These are phyloP conservation scores for Hippocampus abdominalis DNA, from an alignment of 2,113 vertebrate species.

Conservation along the genomic window DNA sequence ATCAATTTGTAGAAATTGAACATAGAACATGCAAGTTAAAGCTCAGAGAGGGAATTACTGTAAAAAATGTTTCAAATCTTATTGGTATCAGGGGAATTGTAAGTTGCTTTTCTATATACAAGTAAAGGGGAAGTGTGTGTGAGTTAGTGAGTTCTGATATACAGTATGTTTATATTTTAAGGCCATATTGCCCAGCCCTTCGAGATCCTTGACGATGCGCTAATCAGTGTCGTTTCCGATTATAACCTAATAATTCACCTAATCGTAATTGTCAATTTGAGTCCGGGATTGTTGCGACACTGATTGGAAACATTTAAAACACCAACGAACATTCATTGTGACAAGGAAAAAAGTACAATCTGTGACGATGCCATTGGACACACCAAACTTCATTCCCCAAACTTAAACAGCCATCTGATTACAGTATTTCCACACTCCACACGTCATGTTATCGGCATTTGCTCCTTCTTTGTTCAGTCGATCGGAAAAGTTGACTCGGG, in stretches of 20 bases:
- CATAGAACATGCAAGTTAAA: too few species aligned
- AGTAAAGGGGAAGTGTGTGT: too few species aligned
- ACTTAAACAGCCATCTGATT: not conserved
- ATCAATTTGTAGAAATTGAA: too few species aligned
- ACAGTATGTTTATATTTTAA: not conserved
- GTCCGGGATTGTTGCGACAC: conserved; percentile 16
- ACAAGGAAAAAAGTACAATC: not conserved
- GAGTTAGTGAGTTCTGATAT: too few species aligned
- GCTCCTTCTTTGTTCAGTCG: not conserved
- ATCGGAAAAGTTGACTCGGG: not conserved
- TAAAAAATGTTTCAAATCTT: too few species aligned
- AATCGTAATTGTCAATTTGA: conserved; percentile 7
- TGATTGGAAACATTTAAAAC: conserved; percentile 21
- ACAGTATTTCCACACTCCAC: not conserved
- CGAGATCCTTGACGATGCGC: not conserved
- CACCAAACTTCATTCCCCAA: not conserved
- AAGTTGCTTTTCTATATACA: too few species aligned
- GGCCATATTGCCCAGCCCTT: not conserved
- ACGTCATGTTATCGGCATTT: not conserved
- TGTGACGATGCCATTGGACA: not conserved
- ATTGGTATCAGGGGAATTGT: too few species aligned
- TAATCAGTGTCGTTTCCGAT: not conserved
- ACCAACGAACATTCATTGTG: conserved; percentile 1
- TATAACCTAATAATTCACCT: conserved; percentile 1
- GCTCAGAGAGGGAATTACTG: too few species aligned